Base-by-base conservation (phyloP, 2,797 vertebrate genomes). In the Adrianichthys oophorus region DNA sequence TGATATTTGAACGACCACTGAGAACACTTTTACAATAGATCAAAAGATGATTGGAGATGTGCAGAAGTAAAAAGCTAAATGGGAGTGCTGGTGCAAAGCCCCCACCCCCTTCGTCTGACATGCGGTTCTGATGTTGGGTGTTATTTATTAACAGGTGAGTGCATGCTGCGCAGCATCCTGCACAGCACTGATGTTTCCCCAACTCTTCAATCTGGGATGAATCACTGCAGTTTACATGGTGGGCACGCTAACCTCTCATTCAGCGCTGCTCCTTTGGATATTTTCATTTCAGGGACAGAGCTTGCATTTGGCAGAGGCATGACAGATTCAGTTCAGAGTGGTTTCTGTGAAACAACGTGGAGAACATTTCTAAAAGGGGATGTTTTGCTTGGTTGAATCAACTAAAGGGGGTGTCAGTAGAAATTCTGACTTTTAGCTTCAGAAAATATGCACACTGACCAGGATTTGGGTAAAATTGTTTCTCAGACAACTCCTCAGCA, bases 191-290 rank as follows among this genome's bases (percentile, higher is more conserved):
- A 26, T 26, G 75, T 85, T 89, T 85, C 69, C 56, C 73, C 48
- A 65, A 65, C 68, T 67, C 70, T 66, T 76, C 74, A 82, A 74
- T 76, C 78, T 86, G 82, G 77, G 75, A 80, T 84, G 82, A 89
- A 90, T 90, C 78, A 86, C 76, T 77, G 84, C 71, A 70, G 55
- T 85, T 83, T 82, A 74, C 76, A 62, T 81, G 77, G 85, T 84
- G 85, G 69, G 70, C 71, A 80, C 50, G 54, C 65, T 69, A 80
- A 72, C 69, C 78, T 79, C 76, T 85, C 71, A 70, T 75, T 78
- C 68, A 66, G 57, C 15, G 23, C 76, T 83, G 83, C 87, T 85
- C 85, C 78, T 79, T 77, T 55, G 57, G 74, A 84, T 83, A 73
- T 86, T 90, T 90, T 75, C 70, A 82, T 83, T 87, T 81, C 67